Percentiles rank a stretch among this genome's conserved stretches.
Conservation (phyloP, 2,113 vertebrate genomes). For the Puntigrus tetrazona region DNA sequence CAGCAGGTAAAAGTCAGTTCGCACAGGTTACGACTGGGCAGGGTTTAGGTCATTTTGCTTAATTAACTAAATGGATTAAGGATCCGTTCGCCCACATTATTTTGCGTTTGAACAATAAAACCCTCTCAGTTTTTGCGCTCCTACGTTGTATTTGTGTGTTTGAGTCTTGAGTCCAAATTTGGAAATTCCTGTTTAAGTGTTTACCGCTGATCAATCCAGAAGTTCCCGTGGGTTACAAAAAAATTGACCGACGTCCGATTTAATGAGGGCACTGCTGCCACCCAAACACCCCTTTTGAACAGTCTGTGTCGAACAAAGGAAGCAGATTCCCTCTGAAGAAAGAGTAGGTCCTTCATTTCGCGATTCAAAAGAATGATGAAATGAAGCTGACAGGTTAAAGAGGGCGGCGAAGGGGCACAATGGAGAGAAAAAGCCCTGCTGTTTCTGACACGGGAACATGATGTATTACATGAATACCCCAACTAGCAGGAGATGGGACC, state of each 20-base stretch:
- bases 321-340: neutral
- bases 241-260: neutral
- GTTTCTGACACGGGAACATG: constrained; percentile 21
- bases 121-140: neutral
- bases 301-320: constrained; percentile 20
- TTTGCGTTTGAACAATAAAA: neutral
- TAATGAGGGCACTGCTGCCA: constrained; percentile 20
- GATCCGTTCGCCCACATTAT: neutral
- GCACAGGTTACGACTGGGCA: neutral
- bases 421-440: constrained; percentile 19
- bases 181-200: neutral
- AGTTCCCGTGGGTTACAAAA: neutral
- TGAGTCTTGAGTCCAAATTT: too few relatives aligned
- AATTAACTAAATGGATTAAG: too few relatives aligned
- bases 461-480: constrained; percentile 11
- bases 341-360: constrained; percentile 1
- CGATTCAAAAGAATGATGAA: constrained; percentile 17
- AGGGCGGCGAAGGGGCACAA: constrained; percentile 23
- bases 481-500: constrained; percentile 1
- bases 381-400: constrained; percentile 39
- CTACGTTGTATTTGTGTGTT: neutral
- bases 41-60: neutral
- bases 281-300: constrained; percentile 7
- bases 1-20: neutral
- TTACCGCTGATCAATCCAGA: neutral